A percentile compares a stretch with the other conserved stretches of the same genome.
Evolutionary conservation across 2,797 vertebrate genomes (phyloP).

Genomic region (Chanos chanos): DNA sequence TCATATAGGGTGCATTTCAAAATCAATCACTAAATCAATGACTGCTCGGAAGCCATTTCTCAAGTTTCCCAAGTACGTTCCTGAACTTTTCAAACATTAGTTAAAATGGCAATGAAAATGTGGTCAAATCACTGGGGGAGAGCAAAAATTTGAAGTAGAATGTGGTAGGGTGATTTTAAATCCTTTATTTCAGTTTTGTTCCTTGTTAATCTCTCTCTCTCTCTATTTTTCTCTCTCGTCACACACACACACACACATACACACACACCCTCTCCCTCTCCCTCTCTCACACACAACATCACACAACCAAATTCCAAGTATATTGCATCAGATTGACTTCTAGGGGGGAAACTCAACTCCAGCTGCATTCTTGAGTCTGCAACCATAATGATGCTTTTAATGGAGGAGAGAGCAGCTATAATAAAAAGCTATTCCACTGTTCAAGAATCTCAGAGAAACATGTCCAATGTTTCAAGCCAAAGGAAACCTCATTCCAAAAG

Average conservation of each 20-base stretch:
- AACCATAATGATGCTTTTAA: slow-evolving; percentile 30
- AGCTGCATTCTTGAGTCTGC: slow-evolving; percentile 14
- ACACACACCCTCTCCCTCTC: neutral
- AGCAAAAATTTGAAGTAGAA: too few species aligned
- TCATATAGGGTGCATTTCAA: neutral
- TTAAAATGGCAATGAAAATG: neutral
- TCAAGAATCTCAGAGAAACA: slow-evolving; percentile 43
- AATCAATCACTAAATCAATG: slow-evolving; percentile 12
- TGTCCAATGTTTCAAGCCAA: slow-evolving; percentile 33
- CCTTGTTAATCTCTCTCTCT: too few species aligned
- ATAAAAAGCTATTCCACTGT: slow-evolving; percentile 18
- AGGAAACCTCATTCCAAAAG: slow-evolving; percentile 36
- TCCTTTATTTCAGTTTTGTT: too few species aligned
- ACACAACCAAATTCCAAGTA: slow-evolving; percentile 24
- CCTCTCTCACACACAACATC: neutral
- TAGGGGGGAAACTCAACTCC: neutral
- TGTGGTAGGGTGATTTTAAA: too few species aligned
- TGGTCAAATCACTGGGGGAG: neutral
- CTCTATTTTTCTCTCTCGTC: neutral
- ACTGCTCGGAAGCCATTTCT: slow-evolving; percentile 2
- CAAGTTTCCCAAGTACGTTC: neutral
- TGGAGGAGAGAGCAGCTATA: slow-evolving; percentile 15
- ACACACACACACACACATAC: neutral
- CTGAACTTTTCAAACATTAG: neutral
- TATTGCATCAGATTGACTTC: slow-evolving; percentile 23